Conservation (phyloP, 53 echinoderm and acorn worm species). For the Echinometra lucunter region DNA sequence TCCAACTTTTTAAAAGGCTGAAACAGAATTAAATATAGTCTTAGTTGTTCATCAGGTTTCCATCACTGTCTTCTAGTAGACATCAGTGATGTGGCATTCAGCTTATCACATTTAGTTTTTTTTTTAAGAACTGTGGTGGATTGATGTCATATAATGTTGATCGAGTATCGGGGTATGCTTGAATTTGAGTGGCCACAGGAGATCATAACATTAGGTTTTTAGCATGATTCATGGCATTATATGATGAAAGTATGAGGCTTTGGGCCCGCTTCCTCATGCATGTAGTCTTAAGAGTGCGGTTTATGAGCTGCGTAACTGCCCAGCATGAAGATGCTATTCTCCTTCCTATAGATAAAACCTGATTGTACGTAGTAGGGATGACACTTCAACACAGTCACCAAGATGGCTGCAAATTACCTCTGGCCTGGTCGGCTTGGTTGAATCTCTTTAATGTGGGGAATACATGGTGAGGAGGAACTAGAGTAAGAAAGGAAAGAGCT, state of each 20-base stretch:
- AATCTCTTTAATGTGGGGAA: neutral
- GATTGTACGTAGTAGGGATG: neutral
- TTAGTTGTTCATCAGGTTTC: neutral
- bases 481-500: neutral
- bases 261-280: neutral
- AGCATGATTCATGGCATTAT: neutral
- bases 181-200: neutral
- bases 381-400: neutral
- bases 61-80: too few relatives aligned
- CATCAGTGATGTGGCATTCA: neutral
- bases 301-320: slow-evolving; percentile 1
- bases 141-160: neutral
- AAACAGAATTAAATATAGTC: neutral
- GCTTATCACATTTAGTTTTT: neutral
- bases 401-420: neutral
- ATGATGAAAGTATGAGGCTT: neutral
- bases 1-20: too few relatives aligned
- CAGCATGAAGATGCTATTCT: neutral
- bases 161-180: neutral
- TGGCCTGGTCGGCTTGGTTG: neutral
- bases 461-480: neutral
- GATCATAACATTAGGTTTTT: neutral
- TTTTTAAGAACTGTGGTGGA: neutral
- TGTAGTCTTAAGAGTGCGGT: neutral
- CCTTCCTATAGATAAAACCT: neutral